Evolutionary conservation across 2,113 vertebrate species (phyloP).

Genomic region (Marmota flaviventris): DNA sequence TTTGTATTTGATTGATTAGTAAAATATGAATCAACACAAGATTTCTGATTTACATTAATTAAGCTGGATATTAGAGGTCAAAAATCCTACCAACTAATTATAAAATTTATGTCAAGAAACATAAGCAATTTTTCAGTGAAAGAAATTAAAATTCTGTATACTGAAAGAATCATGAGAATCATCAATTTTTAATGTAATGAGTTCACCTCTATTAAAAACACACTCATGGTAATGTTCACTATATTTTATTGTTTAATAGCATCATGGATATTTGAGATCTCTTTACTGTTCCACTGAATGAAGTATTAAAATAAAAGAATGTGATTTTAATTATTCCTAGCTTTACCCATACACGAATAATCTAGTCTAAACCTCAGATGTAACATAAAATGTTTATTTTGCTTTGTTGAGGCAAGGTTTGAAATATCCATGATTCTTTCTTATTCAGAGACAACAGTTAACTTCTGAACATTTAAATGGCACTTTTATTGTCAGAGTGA

Average conservation of each 20-base stretch:
- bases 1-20: neutral
- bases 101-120: neutral
- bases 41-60: neutral
- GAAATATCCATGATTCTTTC: neutral
- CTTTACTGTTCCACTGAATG: neutral
- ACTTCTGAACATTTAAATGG: neutral
- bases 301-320: neutral
- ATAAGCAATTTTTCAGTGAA: neutral
- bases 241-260: neutral
- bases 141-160: neutral
- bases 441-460: neutral
- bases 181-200: neutral
- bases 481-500: slow-evolving; percentile 47
- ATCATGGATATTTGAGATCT: neutral
- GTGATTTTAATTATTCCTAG: neutral
- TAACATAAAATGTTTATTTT: neutral
- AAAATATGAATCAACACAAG: neutral
- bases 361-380: neutral
- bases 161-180: neutral
- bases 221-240: neutral
- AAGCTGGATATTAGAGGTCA: neutral
- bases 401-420: neutral
- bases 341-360: neutral
- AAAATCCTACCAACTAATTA: neutral
- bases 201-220: neutral